Evolutionary conservation across 2,797 vertebrate species (phyloP).

Genomic region (Buceros bicornis): DNA sequence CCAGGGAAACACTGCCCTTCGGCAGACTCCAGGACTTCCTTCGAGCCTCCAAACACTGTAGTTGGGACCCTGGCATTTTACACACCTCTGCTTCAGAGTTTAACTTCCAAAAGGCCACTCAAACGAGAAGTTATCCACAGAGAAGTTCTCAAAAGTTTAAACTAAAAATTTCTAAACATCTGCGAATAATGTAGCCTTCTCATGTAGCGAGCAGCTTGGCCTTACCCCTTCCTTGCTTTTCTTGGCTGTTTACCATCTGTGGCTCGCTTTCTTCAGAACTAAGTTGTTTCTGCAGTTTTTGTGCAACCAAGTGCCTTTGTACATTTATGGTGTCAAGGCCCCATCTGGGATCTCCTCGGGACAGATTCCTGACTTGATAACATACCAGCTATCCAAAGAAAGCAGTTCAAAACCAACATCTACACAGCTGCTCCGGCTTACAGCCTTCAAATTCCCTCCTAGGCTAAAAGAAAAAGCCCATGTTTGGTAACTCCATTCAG

Average conservation of each 20-base stretch:
- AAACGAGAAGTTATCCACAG: background rate
- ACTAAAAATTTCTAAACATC: constrained; percentile 35
- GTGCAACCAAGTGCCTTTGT: constrained; percentile 61
- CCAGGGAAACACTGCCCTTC: rapidly evolving
- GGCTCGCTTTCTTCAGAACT: constrained; percentile 41
- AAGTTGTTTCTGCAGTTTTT: constrained; percentile 63
- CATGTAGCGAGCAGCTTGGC: background rate
- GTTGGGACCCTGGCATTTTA: background rate
- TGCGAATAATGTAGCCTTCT: background rate
- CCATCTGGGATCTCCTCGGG: constrained; percentile 62
- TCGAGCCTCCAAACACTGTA: background rate
- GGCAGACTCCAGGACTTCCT: background rate
- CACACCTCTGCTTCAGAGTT: background rate
- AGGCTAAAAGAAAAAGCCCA: constrained; percentile 34
- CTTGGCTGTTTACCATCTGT: constrained; percentile 51
- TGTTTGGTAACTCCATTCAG: constrained; percentile 46
- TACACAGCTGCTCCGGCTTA: constrained; percentile 60
- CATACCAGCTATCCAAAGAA: constrained; percentile 65
- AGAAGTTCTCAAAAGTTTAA: background rate
- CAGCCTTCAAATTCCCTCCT: constrained; percentile 44
- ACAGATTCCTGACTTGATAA: constrained; percentile 69
- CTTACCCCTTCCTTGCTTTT: constrained; percentile 66
- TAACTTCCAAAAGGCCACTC: background rate
- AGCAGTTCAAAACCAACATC: constrained; percentile 45
- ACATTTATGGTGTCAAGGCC: constrained; percentile 71